Evolutionary conservation across 2,888 invertebrate genomes (phyloP).

Genomic region (Lepidochrysops patricia): DNA sequence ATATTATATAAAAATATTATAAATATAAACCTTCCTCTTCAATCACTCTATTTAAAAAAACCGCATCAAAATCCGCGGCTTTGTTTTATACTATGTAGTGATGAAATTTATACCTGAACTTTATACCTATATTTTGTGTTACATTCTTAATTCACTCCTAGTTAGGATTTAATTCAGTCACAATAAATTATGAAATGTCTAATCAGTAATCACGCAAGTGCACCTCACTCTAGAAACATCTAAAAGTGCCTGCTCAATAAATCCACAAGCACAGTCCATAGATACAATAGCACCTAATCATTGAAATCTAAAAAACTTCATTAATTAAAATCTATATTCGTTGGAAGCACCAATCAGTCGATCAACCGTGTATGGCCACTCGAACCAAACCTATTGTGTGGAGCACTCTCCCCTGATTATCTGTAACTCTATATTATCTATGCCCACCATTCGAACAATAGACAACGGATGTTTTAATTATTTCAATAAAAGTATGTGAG

Average conservation of each 20-base stretch:
- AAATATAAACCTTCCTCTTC: too few species aligned
- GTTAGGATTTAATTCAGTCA: too few species aligned
- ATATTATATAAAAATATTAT: too few species aligned
- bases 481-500: neutral
- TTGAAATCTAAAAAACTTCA: slow-evolving; percentile 4
- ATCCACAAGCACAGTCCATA: neutral
- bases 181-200: too few species aligned
- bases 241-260: neutral
- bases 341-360: slow-evolving; percentile 20
- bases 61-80: too few species aligned
- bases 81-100: too few species aligned
- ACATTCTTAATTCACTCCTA: too few species aligned
- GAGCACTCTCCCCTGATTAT: slow-evolving; percentile 27
- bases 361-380: slow-evolving; percentile 21
- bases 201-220: too few species aligned
- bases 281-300: slow-evolving; percentile 5
- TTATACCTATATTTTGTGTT: too few species aligned
- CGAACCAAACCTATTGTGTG: slow-evolving; percentile 25
- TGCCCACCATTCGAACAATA: neutral
- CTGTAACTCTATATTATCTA: slow-evolving; percentile 29
- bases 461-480: neutral
- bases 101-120: too few species aligned
- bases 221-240: neutral
- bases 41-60: too few species aligned
- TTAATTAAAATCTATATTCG: slow-evolving; percentile 5